Conservation (phyloP, 2,113 vertebrate genomes). For the Ammodytes marinus region DNA sequence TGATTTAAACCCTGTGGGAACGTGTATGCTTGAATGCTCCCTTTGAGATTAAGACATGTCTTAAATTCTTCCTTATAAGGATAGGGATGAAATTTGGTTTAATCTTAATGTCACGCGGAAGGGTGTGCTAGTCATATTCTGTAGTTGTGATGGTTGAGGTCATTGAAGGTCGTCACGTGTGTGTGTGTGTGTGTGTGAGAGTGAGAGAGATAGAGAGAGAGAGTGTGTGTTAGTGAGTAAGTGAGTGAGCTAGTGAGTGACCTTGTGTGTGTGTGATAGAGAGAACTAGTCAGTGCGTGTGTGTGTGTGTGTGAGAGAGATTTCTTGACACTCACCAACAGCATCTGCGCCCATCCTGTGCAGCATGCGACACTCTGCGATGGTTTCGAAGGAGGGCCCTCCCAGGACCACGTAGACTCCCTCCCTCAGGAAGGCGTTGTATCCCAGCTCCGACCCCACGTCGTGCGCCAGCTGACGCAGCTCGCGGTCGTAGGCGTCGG, state of each 20-base stretch:
- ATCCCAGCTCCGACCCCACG: slow-evolving; percentile 84
- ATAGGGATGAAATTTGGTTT: neutral
- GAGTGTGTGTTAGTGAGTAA: neutral
- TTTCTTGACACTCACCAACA: slow-evolving; percentile 86
- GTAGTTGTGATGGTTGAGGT: neutral
- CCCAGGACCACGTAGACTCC: slow-evolving; percentile 90
- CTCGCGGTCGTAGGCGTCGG: slow-evolving; percentile 90
- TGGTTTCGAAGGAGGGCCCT: slow-evolving; percentile 91
- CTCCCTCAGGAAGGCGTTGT: slow-evolving; percentile 81
- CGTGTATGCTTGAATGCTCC: neutral
- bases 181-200: no score
- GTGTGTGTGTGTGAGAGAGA: neutral
- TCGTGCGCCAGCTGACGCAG: slow-evolving; percentile 80
- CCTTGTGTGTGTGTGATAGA: no score
- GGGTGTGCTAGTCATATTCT: no score
- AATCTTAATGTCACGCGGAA: neutral
- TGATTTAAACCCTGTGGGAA: neutral
- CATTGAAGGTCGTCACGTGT: neutral
- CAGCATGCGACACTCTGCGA: slow-evolving; percentile 90
- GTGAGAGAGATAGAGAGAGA: neutral
- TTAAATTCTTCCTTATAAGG: neutral
- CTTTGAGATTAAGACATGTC: neutral
- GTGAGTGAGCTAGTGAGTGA: no score
- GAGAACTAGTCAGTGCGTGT: neutral
- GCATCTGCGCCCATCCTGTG: slow-evolving; percentile 89